Evolutionary conservation across 2,888 invertebrate genomes (phyloP), one percentile per base, ranked within the genome.

Genomic region (Plutella xylostella): DNA sequence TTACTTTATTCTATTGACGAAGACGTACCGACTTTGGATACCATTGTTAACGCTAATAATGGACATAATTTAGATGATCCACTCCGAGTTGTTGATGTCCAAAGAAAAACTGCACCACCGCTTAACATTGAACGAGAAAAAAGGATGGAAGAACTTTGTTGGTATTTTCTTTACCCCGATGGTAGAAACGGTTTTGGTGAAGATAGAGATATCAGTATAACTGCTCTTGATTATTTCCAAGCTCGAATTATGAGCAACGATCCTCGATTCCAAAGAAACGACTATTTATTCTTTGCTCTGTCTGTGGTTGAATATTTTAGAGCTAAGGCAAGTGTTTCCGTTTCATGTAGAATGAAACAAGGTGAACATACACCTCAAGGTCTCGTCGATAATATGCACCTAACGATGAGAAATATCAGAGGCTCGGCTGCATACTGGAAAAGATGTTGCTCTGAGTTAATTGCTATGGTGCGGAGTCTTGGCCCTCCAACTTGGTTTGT

Each of bases 401-500:
- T 67, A 0, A 61, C 55, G 19, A 56, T 65, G 55, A 49, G 56
- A 48, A 64, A 58, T 45, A 49, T 67, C 6, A 43, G 66, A 55
- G 63, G 60, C 15, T 61, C 58, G n/a, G n/a, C n/a, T n/a, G 21
- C 56, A 11, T 61, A 60, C 42, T 68, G 63, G 61, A 41, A 50
- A 11, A 50, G 45, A 49, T 52, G 52, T 51, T 60, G 54, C 14
- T 49, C 57, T 15, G 60, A 67, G 44, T 43, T 68, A 0, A 56
- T 60, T 46, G 60, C 66, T 1, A 60, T 58, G 54, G 60, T 67
- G 0, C 46, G 57, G n/a, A n/a, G n/a, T n/a, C n/a, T n/a, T n/a
- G n/a, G n/a, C n/a, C n/a, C n/a, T n/a, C n/a, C n/a, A n/a, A n/a
- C n/a, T n/a, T n/a, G n/a, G n/a, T n/a, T n/a, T n/a, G n/a, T n/a